Percentiles rank a stretch among this genome's conserved stretches.
Conservation (phyloP, 2,888 invertebrate species). For the Ormyrus nitidulus region DNA sequence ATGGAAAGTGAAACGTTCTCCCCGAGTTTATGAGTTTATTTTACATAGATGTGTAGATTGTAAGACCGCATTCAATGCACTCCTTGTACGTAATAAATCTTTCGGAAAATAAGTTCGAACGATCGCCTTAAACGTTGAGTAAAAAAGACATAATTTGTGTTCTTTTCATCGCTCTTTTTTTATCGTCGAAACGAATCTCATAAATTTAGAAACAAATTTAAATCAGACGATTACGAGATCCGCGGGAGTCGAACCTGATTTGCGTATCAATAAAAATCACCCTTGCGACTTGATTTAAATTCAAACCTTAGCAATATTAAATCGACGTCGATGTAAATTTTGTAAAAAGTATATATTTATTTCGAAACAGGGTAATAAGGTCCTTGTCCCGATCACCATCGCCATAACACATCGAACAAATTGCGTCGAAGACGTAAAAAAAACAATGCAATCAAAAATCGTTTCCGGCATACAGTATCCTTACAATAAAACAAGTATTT, state of each 20-base stretch:
- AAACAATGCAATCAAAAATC: neutral
- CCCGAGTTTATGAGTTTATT: neutral
- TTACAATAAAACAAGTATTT: conserved; percentile 40
- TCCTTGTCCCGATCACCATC: conserved; percentile 23
- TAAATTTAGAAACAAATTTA: conserved; percentile 9
- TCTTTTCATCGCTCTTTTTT: too few relatives aligned
- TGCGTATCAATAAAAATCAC: neutral
- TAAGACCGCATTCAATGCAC: neutral
- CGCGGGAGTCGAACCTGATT: neutral
- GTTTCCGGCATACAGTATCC: neutral
- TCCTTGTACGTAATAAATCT: too few relatives aligned
- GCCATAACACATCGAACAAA: conserved; percentile 4
- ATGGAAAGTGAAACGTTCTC: conserved; percentile 19
- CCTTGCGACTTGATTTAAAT: conserved; percentile 16
- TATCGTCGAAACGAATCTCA: neutral
- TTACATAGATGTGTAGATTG: neutral
- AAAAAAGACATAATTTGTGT: too few relatives aligned
- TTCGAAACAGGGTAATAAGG: neutral
- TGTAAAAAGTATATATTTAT: conserved; percentile 15
- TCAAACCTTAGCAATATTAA: conserved; percentile 15
- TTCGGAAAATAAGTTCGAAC: neutral
- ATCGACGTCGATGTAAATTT: neutral
- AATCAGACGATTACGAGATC: neutral
- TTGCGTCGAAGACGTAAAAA: neutral
- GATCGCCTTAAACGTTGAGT: neutral